Conservation (phyloP, 2,113 vertebrate species). For the Mus spicilegus region DNA sequence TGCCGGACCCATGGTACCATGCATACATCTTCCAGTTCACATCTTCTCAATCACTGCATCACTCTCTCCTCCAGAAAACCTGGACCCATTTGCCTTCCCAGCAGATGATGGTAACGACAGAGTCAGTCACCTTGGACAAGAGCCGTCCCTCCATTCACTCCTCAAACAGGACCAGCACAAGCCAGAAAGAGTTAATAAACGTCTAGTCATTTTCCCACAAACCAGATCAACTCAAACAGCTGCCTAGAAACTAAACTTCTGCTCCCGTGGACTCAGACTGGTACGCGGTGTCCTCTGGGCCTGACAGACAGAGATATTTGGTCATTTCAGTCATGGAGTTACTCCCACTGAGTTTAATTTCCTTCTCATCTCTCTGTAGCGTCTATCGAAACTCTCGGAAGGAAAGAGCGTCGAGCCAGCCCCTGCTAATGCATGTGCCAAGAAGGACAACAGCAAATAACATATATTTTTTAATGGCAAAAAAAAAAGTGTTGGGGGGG, state of each 20-base stretch:
- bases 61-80: neutral
- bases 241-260: constrained; percentile 1
- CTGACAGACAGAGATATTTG: neutral
- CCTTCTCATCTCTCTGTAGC: constrained; percentile 66
- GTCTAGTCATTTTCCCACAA: neutral
- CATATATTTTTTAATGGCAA: neutral
- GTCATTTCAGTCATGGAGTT: neutral
- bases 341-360: constrained; percentile 73
- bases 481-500: neutral
- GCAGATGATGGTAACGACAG: rapidly evolving
- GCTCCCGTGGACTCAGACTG: neutral
- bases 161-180: neutral
- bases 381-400: constrained; percentile 69
- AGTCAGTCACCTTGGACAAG: neutral
- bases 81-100: neutral
- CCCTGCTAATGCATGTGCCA: neutral
- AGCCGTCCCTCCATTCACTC: no score
- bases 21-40: neutral
- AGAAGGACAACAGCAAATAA: constrained; percentile 49
- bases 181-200: neutral
- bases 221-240: neutral
- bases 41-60: neutral
- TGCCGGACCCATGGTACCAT: rapidly evolving
- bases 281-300: neutral
- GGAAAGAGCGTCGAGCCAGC: constrained; percentile 59